Base-by-base conservation (phyloP, 2,888 invertebrate genomes). In the Drosophila trichaetosa region DNA sequence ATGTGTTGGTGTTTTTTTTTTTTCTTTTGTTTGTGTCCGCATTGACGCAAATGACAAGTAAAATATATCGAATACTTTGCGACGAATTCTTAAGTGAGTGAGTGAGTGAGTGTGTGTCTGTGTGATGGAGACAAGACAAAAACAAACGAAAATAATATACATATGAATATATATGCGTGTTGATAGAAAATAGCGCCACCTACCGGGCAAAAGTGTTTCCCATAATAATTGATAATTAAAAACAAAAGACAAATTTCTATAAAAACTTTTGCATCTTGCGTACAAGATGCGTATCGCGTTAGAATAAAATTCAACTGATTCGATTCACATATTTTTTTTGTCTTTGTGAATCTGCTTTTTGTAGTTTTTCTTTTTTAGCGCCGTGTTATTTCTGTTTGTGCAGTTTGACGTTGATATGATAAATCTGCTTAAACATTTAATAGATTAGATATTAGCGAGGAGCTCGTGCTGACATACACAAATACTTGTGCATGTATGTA, bases 391-490 rank as follows among this genome's bases (percentile, higher is more conserved):
- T 46, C 24, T 74, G 66, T 73, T 74, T 62, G 57, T 51, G 73
- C 61, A 61, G 62, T 61, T 64, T 70, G 76, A 76, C 76, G 58
- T 80, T 70, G 82, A 81, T 89, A 75, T 79, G 77, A 89, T 78
- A 89, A 87, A 89, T 87, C 63, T 83, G 76, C 77, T 81, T 77
- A 68, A 76, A 73, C 74, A 73, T 75, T 77, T 71, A 38, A 42
- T 38, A 89, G 87, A 90, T 90, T 84, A 90, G 90, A 90, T 90
- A 90, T 70, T 68, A 73, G 60, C 34, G 46, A 36, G 38, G 48
- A 24, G 42, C 36, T 56, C 33, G 18, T 40, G 73, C 61, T 76
- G 76, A 75, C 76, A 69, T 59, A 52, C 34, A 21, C 21, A 51
- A 4, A 16, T 11, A 33, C 6, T 18, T 42, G 2, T 34, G 1